A percentile compares a stretch with the other conserved stretches of the same genome.
These are phyloP conservation scores for Eilema caniola DNA, from an alignment of 2,888 invertebrate genomes.

Conservation along the genomic window DNA sequence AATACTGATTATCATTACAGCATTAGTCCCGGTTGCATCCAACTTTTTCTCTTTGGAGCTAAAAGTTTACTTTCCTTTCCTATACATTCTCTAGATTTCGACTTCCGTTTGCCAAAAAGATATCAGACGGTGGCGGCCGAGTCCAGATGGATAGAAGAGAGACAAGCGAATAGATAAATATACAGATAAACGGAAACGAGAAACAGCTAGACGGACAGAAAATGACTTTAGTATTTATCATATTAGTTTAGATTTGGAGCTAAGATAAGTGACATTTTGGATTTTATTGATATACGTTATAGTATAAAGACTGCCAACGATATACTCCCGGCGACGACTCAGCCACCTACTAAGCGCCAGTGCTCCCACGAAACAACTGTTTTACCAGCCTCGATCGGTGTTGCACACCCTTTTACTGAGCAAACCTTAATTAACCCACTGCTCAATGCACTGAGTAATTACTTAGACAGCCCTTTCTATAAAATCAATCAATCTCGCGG, in stretches of 20 bases:
- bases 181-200: too few species aligned
- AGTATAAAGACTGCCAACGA: slow-evolving; percentile 16
- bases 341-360: slow-evolving; percentile 20
- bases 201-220: too few species aligned
- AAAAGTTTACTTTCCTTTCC: too few species aligned
- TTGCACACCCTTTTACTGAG: slow-evolving; percentile 29
- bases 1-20: too few species aligned
- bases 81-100: too few species aligned
- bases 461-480: slow-evolving; percentile 50
- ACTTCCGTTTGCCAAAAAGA: too few species aligned
- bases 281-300: slow-evolving; percentile 29
- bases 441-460: slow-evolving; percentile 40
- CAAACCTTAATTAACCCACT: slow-evolving; percentile 46
- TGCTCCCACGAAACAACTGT: slow-evolving; percentile 18
- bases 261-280: slow-evolving; percentile 39
- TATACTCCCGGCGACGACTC: slow-evolving; percentile 19
- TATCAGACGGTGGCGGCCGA: too few species aligned
- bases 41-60: too few species aligned
- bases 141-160: too few species aligned
- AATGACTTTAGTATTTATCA: slow-evolving; percentile 3
- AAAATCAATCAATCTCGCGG: slow-evolving; percentile 64
- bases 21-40: too few species aligned
- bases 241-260: slow-evolving; percentile 25
- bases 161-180: too few species aligned
- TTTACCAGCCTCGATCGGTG: slow-evolving; percentile 10